Base-by-base conservation (phyloP, 2,888 invertebrate species). In the Theretra japonica region DNA sequence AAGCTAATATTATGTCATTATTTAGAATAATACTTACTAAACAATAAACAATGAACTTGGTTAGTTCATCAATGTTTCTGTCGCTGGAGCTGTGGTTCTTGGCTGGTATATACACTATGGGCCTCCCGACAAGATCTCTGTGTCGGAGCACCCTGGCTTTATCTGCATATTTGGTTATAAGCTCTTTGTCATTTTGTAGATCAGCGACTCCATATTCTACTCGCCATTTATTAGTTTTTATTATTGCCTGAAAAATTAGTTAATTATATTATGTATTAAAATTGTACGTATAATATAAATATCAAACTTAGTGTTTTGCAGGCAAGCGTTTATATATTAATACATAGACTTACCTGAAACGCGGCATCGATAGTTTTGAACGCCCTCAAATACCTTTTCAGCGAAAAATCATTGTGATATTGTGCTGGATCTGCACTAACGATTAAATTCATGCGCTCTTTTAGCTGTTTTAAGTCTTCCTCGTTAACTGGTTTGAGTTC, bases 221-320 rank as follows among this genome's bases (percentile, higher is more conserved):
- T 75, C 97, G 95, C 97, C 97, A 97, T 90, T 97, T 97, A 85
- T 97, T 97, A 68, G 97, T 97, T 94, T 97, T 97, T 74, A 97
- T 88, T 81, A 97, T 95, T 70, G 96, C 97, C 96, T 97, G 82
- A 56, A 92, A 93, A 69, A 71, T 1, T 41, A 1, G 11, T 41
- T 21, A 28, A 25, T 17, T 15, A 58, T 53, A 17, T 41, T 11
- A 41, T 41, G 11, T 15, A 15, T 15, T 15, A 5, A 53, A 28
- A 28, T 28, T 28, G 28, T 28, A 28, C 4, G 28, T 2, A 2
- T 28, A 28, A 28, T 28, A 15, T 41, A 15, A 11, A 41, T 41
- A 41, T 41, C 11, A 15, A 41, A 41, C 41, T 41, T 41, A 41
- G 41, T 41, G 11, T 41, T 41, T 11, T 41, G 15, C 33, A 7